These are phyloP conservation scores for Lamprologus tigripictilis DNA, from an alignment of 2,113 vertebrate genomes.

Conservation along the genomic window DNA sequence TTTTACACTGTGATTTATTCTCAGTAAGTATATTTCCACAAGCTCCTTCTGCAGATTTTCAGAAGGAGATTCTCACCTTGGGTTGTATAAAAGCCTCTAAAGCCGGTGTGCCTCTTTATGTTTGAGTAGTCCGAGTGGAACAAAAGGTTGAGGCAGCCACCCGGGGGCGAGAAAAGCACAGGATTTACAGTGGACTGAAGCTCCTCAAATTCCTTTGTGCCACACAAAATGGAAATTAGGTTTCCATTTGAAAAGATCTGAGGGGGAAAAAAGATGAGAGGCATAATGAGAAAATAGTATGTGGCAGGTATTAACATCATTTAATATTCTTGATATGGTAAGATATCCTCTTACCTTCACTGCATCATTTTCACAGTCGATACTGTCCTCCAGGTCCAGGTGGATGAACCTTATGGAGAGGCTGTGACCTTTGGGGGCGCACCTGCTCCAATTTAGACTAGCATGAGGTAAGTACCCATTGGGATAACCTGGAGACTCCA, in stretches of 20 bases:
- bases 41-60: not conserved
- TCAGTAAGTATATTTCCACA: not conserved
- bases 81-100: constrained; percentile 79
- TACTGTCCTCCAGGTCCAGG: constrained; percentile 83
- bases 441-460: constrained; percentile 75
- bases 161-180: constrained; percentile 61
- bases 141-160: constrained; percentile 69
- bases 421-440: constrained; percentile 77
- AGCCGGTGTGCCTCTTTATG: constrained; percentile 78
- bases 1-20: not conserved
- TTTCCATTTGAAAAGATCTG: constrained; percentile 71
- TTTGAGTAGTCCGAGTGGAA: constrained; percentile 90
- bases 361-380: constrained; percentile 80
- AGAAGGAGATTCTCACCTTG: constrained; percentile 63
- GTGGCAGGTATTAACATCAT: not conserved
- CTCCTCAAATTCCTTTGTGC: constrained; percentile 55
- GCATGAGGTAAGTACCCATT: constrained; percentile 75
- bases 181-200: constrained; percentile 69
- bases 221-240: constrained; percentile 72
- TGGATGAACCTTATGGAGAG: constrained; percentile 81
- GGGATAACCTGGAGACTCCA: constrained; percentile 87
- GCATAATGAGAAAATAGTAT: not conserved
- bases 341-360: constrained; percentile 61
- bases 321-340: not conserved
- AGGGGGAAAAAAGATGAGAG: not conserved